Percentiles rank a stretch among this genome's conserved stretches.
phyloP scores from a whole-genome alignment of 2,888 invertebrate genomes.

The Anthophora plumipes region DNA sequence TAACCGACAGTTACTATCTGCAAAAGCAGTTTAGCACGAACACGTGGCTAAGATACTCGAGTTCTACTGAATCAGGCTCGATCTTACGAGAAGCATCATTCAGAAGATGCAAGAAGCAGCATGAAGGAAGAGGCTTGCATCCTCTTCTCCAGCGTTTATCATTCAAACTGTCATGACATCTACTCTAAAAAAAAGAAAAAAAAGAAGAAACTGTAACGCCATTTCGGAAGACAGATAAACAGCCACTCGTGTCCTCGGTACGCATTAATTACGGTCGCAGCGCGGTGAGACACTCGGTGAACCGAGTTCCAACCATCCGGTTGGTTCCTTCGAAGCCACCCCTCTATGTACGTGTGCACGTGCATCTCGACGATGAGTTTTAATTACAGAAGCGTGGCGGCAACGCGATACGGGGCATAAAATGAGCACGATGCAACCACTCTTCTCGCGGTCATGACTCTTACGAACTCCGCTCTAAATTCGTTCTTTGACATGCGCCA shows the following conservation, averaged over 20 bases:
- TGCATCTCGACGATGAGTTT: constrained; percentile 47
- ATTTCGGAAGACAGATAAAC: constrained; percentile 61
- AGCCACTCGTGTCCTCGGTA: constrained; percentile 57
- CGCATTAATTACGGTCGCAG: constrained; percentile 67
- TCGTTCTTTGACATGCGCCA: constrained; percentile 37
- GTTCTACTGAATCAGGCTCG: background rate
- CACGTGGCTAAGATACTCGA: background rate
- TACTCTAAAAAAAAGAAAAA: constrained; percentile 45
- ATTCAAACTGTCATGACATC: constrained; percentile 37
- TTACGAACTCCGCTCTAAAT: constrained; percentile 35
- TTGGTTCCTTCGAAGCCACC: constrained; percentile 9
- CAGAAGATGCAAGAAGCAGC: constrained; percentile 19
- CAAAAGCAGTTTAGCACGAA: constrained; percentile 1
- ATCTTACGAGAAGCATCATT: constrained; percentile 27
- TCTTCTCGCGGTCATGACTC: constrained; percentile 27
- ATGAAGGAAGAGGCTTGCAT: constrained; percentile 15
- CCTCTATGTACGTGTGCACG: too few relatives aligned
- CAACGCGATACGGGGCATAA: constrained; percentile 26
- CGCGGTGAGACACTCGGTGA: constrained; percentile 30
- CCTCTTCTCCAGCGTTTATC: constrained; percentile 56
- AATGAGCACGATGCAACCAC: constrained; percentile 39
- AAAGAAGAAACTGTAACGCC: too few relatives aligned
- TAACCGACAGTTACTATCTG: too few relatives aligned
- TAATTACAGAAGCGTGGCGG: constrained; percentile 60
- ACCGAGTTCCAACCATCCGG: constrained; percentile 23